Conservation (phyloP, 2,113 vertebrate species). For the Progne subis region DNA sequence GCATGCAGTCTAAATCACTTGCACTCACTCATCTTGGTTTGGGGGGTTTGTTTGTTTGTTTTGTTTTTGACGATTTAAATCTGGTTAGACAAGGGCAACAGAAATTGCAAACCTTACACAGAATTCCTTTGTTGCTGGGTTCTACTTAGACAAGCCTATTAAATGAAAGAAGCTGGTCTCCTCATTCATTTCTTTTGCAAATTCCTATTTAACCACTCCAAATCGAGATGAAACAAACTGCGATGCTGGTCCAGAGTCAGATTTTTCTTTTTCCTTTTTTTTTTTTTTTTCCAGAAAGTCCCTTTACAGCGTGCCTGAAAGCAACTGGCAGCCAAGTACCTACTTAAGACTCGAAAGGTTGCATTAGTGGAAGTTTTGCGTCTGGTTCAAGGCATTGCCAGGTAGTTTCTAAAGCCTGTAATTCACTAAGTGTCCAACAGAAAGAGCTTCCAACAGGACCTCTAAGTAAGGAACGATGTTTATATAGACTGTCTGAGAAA, state of each 20-base stretch:
- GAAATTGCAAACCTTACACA: constrained; percentile 30
- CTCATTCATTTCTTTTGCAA: constrained; percentile 39
- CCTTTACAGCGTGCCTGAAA: neutral
- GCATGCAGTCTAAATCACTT: neutral
- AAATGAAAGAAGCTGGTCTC: constrained; percentile 7
- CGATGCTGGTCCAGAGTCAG: constrained; percentile 11
- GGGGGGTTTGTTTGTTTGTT: constrained; percentile 49
- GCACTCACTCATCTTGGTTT: neutral
- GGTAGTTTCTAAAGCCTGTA: constrained; percentile 44
- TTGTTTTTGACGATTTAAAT: constrained; percentile 33
- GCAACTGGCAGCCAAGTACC: constrained; percentile 15
- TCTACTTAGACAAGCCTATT: constrained; percentile 21
- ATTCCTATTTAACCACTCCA: constrained; percentile 30
- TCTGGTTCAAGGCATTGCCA: constrained; percentile 32
- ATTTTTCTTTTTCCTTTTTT: neutral
- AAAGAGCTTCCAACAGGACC: constrained; percentile 17
- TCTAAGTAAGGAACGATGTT: constrained; percentile 9
- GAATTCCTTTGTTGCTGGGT: constrained; percentile 29
- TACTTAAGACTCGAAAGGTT: constrained; percentile 10
- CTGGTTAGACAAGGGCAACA: constrained; percentile 42
- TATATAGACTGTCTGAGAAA: constrained; percentile 35
- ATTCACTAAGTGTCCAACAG: constrained; percentile 43
- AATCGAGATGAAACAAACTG: neutral
- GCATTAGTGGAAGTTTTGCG: neutral
- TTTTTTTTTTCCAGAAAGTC: neutral